Percentiles rank a stretch among this genome's conserved stretches.
These are phyloP conservation scores for Ameiurus melas DNA, from an alignment of 2,113 vertebrate species.

Conservation along the genomic window DNA sequence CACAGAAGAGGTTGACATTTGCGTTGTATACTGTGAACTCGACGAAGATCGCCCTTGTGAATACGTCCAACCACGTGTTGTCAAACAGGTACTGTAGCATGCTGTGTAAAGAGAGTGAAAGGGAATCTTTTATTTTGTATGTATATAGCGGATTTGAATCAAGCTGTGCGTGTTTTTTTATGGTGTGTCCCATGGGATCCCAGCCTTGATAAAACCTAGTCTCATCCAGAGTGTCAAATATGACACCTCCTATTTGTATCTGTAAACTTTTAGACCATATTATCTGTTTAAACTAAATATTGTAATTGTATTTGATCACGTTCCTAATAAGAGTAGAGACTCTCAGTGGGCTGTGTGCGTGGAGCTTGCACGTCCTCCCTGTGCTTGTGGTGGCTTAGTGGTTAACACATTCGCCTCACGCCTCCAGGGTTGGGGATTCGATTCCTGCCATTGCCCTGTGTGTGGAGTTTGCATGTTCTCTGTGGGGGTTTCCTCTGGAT, in stretches of 20 bases:
- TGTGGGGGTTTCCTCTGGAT: too few species aligned
- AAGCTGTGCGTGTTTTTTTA: not conserved
- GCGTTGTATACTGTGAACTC: slow-evolving; percentile 96
- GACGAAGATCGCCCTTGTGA: slow-evolving; percentile 88
- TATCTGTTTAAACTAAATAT: not conserved
- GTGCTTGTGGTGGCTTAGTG: too few species aligned
- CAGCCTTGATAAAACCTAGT: not conserved
- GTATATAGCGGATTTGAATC: not conserved
- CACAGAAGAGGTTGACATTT: slow-evolving; percentile 93
- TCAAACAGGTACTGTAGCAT: slow-evolving; percentile 83
- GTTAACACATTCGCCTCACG: too few species aligned
- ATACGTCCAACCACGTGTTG: slow-evolving; percentile 85
- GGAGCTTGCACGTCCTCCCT: too few species aligned
- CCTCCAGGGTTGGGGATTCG: too few species aligned
- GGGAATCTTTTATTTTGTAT: too few species aligned
- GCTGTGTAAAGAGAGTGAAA: slow-evolving; percentile 63
- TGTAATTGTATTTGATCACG: not conserved
- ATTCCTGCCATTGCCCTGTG: too few species aligned
- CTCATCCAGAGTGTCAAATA: too few species aligned
- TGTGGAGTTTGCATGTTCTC: too few species aligned
- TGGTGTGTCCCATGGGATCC: not conserved
- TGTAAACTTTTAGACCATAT: not conserved
- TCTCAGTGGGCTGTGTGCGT: too few species aligned
- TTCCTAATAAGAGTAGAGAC: not conserved
- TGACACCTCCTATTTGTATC: not conserved